phyloP scores from a whole-genome alignment of 2,113 vertebrate genomes.

The Anthoscopus minutus region DNA sequence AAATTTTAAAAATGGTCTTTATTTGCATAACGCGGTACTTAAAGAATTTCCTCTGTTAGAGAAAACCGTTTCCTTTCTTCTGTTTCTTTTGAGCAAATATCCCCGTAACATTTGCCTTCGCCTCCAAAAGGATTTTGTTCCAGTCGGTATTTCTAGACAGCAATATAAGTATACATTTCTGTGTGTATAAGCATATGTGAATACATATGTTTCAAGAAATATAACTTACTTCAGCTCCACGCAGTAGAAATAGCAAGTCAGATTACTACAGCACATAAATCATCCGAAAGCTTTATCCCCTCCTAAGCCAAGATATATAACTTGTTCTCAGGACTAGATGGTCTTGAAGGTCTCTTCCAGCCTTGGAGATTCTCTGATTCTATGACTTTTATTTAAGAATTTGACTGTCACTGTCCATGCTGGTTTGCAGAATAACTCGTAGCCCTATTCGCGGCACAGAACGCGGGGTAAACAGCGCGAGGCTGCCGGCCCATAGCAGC shows the following conservation, averaged over 20 bases:
- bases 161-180: not conserved
- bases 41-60: not conserved
- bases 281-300: not conserved
- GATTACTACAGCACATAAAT: conserved; percentile 21
- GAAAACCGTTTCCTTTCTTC: conserved; percentile 23
- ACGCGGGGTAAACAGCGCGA: not conserved
- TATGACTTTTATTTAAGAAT: not conserved
- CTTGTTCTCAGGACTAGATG: not conserved
- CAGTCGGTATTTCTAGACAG: not conserved
- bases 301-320: not conserved
- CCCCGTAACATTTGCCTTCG: not conserved
- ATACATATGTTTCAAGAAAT: not conserved
- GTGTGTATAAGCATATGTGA: not conserved
- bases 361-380: not conserved
- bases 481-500: not conserved
- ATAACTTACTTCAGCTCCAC: not conserved
- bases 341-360: not conserved
- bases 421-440: not conserved
- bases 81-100: not conserved
- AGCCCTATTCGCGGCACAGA: not conserved
- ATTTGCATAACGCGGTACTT: conserved; percentile 11
- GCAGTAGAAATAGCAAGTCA: not conserved
- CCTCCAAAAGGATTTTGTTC: not conserved
- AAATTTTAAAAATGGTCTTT: not conserved
- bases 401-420: not conserved